These are phyloP conservation scores for Drosophila hydei DNA, from an alignment of 1,140 invertebrate species.

Conservation along the genomic window DNA sequence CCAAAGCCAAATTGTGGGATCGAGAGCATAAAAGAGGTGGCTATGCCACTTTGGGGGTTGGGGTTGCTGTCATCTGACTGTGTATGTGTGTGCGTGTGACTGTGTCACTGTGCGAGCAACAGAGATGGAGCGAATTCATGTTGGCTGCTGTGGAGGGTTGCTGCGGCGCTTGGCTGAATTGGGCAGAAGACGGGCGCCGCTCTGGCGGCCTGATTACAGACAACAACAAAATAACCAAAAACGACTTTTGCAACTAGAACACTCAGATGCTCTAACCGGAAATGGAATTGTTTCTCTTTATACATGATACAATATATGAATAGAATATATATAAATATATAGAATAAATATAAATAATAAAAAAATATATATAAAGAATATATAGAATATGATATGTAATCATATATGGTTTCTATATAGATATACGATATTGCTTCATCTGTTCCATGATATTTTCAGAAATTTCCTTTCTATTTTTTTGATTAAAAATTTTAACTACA, in stretches of 20 bases:
- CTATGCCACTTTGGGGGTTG: slow-evolving; percentile 3
- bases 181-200: slow-evolving; percentile 28
- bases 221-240: slow-evolving; percentile 21
- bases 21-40: slow-evolving; percentile 48
- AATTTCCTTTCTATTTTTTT: too few species aligned
- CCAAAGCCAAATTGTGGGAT: slow-evolving; percentile 44
- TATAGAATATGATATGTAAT: too few species aligned
- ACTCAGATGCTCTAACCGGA: slow-evolving; percentile 20
- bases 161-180: slow-evolving; percentile 6
- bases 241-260: neutral
- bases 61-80: neutral
- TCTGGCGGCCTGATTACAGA: slow-evolving; percentile 53
- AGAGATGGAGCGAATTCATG: slow-evolving; percentile 11
- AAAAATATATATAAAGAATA: too few species aligned
- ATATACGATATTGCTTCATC: too few species aligned
- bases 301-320: too few species aligned
- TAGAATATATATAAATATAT: too few species aligned
- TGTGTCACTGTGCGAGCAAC: slow-evolving; percentile 7
- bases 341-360: too few species aligned
- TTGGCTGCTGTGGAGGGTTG: slow-evolving; percentile 33
- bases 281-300: too few species aligned
- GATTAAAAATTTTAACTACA: too few species aligned
- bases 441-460: too few species aligned
- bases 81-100: slow-evolving; percentile 9
- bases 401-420: too few species aligned